Evolutionary conservation across 1,140 invertebrate genomes (phyloP).

Genomic region (Zaprionus vittiger): DNA sequence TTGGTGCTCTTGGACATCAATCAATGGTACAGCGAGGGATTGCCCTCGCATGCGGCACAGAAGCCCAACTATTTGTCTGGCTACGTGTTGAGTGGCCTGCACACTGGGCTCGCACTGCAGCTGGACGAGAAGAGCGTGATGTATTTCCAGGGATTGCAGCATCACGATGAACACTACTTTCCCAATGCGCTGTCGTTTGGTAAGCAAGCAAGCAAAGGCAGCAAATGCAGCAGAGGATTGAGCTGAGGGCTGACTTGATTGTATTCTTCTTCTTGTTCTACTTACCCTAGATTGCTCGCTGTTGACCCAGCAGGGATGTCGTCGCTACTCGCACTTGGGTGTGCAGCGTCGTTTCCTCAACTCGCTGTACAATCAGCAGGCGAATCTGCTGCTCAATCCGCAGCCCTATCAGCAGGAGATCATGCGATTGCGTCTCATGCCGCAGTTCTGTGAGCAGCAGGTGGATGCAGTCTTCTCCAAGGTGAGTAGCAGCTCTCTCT

Average conservation of each 20-base stretch:
- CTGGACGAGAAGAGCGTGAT: constrained; percentile 78
- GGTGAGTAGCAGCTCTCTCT: constrained; percentile 49
- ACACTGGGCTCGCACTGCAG: constrained; percentile 70
- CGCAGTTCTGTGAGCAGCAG: constrained; percentile 86
- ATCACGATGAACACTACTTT: constrained; percentile 91
- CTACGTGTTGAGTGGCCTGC: constrained; percentile 56
- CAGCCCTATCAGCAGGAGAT: constrained; percentile 87
- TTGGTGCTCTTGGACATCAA: constrained; percentile 94
- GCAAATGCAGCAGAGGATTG: background rate
- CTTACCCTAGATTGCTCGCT: constrained; percentile 84
- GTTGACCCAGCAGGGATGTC: constrained; percentile 85
- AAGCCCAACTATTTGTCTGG: constrained; percentile 58
- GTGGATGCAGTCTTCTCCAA: constrained; percentile 51
- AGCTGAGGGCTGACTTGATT: background rate
- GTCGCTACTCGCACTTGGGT: constrained; percentile 86
- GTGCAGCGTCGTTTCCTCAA: constrained; percentile 88
- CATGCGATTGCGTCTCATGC: constrained; percentile 87
- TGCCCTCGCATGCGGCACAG: constrained; percentile 87
- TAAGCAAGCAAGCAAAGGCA: constrained; percentile 57
- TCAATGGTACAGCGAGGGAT: constrained; percentile 97
- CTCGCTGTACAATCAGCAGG: constrained; percentile 87
- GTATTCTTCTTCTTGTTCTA: background rate
- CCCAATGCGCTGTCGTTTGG: constrained; percentile 92
- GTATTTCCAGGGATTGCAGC: constrained; percentile 85
- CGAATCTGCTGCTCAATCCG: constrained; percentile 89